phyloP scores from a whole-genome alignment of 1,140 invertebrate genomes.

The Zaprionus ornatus region DNA sequence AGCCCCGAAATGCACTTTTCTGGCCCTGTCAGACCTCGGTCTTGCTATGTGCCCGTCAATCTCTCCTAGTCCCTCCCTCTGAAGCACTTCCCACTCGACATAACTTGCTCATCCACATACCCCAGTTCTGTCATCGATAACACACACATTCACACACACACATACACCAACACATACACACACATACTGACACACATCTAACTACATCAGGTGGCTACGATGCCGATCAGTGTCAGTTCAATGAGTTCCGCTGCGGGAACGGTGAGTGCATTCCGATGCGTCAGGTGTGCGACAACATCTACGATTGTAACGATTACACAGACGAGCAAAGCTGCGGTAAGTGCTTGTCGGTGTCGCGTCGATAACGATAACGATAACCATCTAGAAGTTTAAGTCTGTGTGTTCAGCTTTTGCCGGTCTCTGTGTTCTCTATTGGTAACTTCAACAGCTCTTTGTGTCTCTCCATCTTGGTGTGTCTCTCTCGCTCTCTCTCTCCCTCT shows the following conservation, averaged over 20 bases:
- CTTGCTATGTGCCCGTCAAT: neutral
- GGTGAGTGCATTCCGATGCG: conserved; percentile 87
- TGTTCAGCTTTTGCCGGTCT: conserved; percentile 28
- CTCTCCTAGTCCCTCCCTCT: neutral
- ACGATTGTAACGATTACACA: conserved; percentile 89
- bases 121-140: conserved; percentile 15
- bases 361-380: conserved; percentile 34
- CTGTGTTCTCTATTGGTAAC: conserved; percentile 24
- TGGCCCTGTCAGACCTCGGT: conserved; percentile 12
- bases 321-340: conserved; percentile 91
- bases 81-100: neutral
- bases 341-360: conserved; percentile 74
- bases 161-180: neutral
- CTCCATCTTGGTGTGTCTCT: conserved; percentile 12
- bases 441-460: conserved; percentile 14
- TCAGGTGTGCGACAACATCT: conserved; percentile 87
- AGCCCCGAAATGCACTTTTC: conserved; percentile 12
- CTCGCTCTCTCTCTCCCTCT: conserved; percentile 11
- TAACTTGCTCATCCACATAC: neutral
- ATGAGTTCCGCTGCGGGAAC: conserved; percentile 89
- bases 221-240: conserved; percentile 65
- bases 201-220: conserved; percentile 60
- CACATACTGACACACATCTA: conserved; percentile 20
- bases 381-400: conserved; percentile 12
- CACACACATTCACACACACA: neutral